Conservation (phyloP, 2,113 vertebrate genomes). For the Coptodon rendalli region DNA sequence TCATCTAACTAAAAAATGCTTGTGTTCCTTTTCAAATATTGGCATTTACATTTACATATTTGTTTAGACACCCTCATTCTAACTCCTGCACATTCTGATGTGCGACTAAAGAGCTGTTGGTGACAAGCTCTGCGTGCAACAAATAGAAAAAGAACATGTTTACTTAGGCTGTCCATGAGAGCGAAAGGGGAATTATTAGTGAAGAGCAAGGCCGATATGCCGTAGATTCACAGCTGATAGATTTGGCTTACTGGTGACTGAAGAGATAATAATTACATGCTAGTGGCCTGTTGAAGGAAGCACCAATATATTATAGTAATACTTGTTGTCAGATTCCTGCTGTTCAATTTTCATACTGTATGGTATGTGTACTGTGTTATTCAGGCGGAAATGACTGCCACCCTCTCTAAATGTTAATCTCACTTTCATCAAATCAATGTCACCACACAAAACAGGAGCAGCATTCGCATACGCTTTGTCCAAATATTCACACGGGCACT, state of each 20-base stretch:
- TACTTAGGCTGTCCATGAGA: neutral
- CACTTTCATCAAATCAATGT: conserved; percentile 51
- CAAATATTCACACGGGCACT: neutral
- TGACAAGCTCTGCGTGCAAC: neutral
- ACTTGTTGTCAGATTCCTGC: conserved; percentile 26
- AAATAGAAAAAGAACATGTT: neutral
- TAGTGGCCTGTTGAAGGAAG: neutral
- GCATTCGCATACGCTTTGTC: neutral
- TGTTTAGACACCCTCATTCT: neutral
- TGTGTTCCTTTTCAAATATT: neutral
- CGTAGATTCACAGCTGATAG: neutral
- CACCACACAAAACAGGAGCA: conserved; percentile 6
- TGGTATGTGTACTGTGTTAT: neutral
- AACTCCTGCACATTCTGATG: neutral
- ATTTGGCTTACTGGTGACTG: neutral
- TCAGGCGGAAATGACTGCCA: conserved; percentile 21
- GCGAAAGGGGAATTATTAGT: neutral
- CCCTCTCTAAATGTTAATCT: conserved; percentile 61
- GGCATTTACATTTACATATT: neutral
- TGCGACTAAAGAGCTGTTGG: neutral
- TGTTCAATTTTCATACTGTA: conserved; percentile 27
- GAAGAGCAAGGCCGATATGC: neutral
- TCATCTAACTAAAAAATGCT: neutral
- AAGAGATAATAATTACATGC: neutral
- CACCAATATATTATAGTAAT: neutral